Conservation (phyloP, 1,140 invertebrate species). For the Eurytemora carolleeae region DNA sequence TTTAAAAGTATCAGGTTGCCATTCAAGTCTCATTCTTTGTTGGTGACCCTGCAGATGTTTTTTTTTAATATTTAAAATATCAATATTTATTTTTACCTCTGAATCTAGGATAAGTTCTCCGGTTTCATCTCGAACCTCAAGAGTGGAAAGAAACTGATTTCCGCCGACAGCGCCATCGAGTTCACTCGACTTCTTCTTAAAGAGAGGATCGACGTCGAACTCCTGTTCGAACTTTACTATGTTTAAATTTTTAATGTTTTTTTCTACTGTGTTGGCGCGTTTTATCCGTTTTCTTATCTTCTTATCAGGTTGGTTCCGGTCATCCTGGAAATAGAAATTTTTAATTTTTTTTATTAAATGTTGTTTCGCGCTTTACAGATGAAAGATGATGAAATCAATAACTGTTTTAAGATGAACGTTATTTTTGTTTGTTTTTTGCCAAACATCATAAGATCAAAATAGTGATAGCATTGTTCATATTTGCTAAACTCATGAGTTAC, state of each 20-base stretch:
- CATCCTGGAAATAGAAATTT: too few relatives aligned
- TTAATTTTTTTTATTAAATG: too few relatives aligned
- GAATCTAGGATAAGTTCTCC: slow-evolving; percentile 23
- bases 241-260: slow-evolving; percentile 28
- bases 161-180: slow-evolving; percentile 30
- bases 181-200: slow-evolving; percentile 27
- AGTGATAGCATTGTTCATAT: too few relatives aligned
- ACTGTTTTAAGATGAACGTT: too few relatives aligned
- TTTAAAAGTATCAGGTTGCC: neutral
- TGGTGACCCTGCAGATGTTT: too few relatives aligned
- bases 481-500: slow-evolving; percentile 26
- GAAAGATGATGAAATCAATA: too few relatives aligned
- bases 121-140: slow-evolving; percentile 24
- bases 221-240: slow-evolving; percentile 27
- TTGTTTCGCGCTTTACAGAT: too few relatives aligned
- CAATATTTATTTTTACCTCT: neutral
- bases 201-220: slow-evolving; percentile 28
- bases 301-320: too few relatives aligned
- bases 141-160: slow-evolving; percentile 26
- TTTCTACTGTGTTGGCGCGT: slow-evolving; percentile 25
- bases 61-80: neutral
- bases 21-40: too few relatives aligned
- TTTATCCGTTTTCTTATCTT: slow-evolving; percentile 15
- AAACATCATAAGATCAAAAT: too few relatives aligned
- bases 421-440: too few relatives aligned